These are phyloP conservation scores for Endotricha flammealis DNA, from an alignment of 2,888 invertebrate species.

Conservation along the genomic window DNA sequence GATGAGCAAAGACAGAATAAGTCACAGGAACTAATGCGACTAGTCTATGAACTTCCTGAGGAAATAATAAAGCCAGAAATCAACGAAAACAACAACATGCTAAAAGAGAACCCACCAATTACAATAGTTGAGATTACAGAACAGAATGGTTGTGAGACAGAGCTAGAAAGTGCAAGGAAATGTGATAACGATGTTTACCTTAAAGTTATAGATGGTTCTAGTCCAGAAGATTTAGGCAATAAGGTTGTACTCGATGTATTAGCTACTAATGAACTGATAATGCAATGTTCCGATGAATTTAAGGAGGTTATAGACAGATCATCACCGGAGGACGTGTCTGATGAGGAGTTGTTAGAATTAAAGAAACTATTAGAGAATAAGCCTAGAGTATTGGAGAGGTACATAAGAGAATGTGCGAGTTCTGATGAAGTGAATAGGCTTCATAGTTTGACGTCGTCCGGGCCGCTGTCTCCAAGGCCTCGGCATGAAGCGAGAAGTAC, in stretches of 20 bases:
- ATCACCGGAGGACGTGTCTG: slow-evolving; percentile 59
- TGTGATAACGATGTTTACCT: slow-evolving; percentile 55
- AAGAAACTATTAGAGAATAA: slow-evolving; percentile 69
- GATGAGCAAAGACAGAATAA: slow-evolving; percentile 41
- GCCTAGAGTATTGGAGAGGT: slow-evolving; percentile 84
- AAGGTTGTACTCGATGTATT: slow-evolving; percentile 59
- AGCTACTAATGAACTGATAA: slow-evolving; percentile 52
- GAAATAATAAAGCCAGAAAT: slow-evolving; percentile 47
- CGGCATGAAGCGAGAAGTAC: slow-evolving; percentile 80
- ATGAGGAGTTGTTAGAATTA: slow-evolving; percentile 61
- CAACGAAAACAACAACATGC: slow-evolving; percentile 62
- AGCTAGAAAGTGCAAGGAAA: slow-evolving; percentile 39
- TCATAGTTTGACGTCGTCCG: slow-evolving; percentile 76
- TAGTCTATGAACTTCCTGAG: slow-evolving; percentile 70
- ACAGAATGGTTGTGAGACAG: slow-evolving; percentile 70
- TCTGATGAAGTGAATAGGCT: slow-evolving; percentile 81
- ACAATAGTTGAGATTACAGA: slow-evolving; percentile 67
- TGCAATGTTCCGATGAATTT: slow-evolving; percentile 54
- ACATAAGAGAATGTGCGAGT: slow-evolving; percentile 86
- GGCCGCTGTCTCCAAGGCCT: slow-evolving; percentile 66
- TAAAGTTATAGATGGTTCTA: slow-evolving; percentile 43
- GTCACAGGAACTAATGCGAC: slow-evolving; percentile 63
- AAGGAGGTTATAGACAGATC: slow-evolving; percentile 61
- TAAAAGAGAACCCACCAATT: slow-evolving; percentile 68
- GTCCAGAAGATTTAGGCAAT: slow-evolving; percentile 60